Conservation (phyloP, 2,888 invertebrate species). For the Adineta ricciae region DNA sequence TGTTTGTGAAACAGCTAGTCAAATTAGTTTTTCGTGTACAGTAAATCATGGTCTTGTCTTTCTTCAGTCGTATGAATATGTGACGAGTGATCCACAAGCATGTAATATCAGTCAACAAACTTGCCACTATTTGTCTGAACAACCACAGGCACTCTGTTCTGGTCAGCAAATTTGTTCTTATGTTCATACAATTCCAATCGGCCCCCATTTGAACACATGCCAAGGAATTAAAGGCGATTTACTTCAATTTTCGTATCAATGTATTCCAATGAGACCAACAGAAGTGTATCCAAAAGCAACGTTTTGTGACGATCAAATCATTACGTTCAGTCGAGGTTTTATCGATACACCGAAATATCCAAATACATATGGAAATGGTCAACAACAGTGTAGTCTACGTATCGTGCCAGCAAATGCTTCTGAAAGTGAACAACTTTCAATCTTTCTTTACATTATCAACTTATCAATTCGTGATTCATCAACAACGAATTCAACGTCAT, state of each 20-base stretch:
- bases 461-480: not conserved
- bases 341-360: not conserved
- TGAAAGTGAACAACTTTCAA: not conserved
- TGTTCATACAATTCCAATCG: not conserved
- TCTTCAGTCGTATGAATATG: not conserved
- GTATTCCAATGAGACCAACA: not conserved
- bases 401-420: not conserved
- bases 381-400: not conserved
- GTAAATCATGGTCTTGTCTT: not conserved
- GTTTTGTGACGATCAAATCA: not conserved
- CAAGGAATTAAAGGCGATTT: not conserved
- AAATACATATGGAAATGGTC: not conserved
- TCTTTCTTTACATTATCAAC: not conserved
- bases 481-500: too few species aligned
- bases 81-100: not conserved
- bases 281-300: not conserved
- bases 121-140: not conserved
- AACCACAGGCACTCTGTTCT: not conserved
- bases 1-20: not conserved
- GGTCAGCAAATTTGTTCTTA: not conserved
- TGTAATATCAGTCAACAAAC: not conserved
- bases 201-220: not conserved
- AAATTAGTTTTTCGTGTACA: not conserved
- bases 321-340: not conserved
- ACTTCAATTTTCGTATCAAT: not conserved